Evolutionary conservation across 2,888 invertebrate genomes (phyloP).

Genomic region (Neoitamus cyanurus): DNA sequence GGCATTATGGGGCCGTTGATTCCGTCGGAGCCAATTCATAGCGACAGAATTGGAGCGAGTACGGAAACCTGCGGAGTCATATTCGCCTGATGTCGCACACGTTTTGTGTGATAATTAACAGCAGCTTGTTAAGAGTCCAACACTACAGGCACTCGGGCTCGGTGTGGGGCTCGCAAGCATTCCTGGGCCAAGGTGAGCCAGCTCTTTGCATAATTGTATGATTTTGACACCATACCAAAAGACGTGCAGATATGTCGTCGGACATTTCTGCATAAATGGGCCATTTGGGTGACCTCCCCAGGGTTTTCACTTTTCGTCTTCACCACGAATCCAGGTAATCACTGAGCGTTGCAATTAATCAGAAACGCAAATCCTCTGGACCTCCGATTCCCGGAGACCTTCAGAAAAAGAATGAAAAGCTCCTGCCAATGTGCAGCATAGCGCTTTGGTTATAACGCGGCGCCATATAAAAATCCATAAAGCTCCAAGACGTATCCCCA

Average conservation of each 20-base stretch:
- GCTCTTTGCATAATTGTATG: not conserved
- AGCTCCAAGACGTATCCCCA: not conserved
- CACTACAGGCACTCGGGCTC: not conserved
- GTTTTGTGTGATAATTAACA: not conserved
- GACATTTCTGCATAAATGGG: not conserved
- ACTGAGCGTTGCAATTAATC: not conserved
- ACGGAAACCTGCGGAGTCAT: not conserved
- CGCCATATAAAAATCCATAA: conserved; percentile 5
- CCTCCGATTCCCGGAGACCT: not conserved
- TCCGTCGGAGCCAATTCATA: not conserved
- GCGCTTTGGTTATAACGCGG: not conserved
- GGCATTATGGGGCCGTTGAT: not conserved
- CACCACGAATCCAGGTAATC: no score
- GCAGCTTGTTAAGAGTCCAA: not conserved
- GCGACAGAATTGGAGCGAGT: not conserved
- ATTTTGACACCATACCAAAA: not conserved
- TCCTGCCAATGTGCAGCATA: not conserved
- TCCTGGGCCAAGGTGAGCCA: not conserved
- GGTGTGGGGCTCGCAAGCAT: not conserved
- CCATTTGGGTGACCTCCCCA: not conserved
- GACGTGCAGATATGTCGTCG: not conserved
- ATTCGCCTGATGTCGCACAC: not conserved
- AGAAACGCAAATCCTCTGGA: not conserved
- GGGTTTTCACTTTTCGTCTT: not conserved
- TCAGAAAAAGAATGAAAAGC: not conserved